phyloP scores from a whole-genome alignment of 2,797 vertebrate genomes.

The Chiloscyllium punctatum region DNA sequence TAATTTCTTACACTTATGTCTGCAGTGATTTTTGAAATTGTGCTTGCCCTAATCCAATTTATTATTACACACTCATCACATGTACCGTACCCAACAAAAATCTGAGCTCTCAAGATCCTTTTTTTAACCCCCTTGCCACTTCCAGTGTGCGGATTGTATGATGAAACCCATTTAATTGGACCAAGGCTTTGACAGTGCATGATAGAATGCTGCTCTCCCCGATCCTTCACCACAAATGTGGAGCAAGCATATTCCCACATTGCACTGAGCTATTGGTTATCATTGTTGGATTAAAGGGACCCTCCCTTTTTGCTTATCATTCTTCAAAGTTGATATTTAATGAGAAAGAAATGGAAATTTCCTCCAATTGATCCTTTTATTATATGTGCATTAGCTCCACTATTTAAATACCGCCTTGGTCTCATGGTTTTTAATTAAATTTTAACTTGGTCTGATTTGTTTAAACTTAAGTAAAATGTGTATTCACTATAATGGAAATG shows the following conservation, averaged over 20 bases:
- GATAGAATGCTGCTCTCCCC: neutral
- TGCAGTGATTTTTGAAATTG: constrained; percentile 17
- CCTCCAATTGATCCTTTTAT: neutral
- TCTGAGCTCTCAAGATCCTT: neutral
- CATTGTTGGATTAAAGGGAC: neutral
- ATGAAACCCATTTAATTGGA: neutral
- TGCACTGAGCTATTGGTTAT: constrained; percentile 7
- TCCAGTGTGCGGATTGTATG: neutral
- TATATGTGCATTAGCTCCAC: constrained; percentile 25
- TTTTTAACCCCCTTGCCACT: neutral
- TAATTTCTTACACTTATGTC: neutral
- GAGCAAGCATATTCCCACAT: constrained; percentile 23
- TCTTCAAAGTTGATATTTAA: neutral
- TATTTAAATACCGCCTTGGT: constrained; percentile 35
- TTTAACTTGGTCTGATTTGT: constrained; percentile 32
- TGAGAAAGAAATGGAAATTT: neutral
- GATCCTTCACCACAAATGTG: neutral
- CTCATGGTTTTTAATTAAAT: constrained; percentile 24
- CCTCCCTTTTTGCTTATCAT: neutral
- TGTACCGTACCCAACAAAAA: neutral
- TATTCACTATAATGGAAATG: constrained; percentile 44
- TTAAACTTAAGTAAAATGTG: constrained; percentile 19
- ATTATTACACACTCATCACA: neutral
- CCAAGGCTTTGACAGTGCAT: neutral
- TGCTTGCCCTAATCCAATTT: neutral